phyloP scores from a whole-genome alignment of 2,113 vertebrate species.

The Emydocephalus ijimae region DNA sequence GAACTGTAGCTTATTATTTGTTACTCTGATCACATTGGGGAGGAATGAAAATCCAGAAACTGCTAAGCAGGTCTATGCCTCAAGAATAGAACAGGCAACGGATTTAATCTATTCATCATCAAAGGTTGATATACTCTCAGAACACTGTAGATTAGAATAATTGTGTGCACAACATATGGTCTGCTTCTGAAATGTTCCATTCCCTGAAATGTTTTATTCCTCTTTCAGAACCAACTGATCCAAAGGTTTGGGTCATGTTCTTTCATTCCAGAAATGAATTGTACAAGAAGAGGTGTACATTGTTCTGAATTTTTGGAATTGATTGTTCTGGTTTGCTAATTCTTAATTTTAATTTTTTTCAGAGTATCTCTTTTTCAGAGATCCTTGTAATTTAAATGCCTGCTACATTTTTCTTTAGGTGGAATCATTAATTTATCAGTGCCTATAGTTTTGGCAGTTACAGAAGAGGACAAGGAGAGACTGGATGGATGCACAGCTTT shows the following conservation, averaged over 20 bases:
- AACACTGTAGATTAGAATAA: not conserved
- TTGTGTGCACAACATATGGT: not conserved
- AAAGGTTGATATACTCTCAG: not conserved
- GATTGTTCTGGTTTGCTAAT: not conserved
- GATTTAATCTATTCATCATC: not conserved
- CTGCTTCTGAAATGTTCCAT: not conserved
- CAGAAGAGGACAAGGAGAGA: constrained; percentile 84
- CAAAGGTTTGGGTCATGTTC: not conserved
- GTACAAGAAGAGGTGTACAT: not conserved
- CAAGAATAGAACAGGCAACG: not conserved
- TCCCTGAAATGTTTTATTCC: not conserved
- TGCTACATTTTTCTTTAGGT: constrained; percentile 65
- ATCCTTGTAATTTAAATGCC: not conserved
- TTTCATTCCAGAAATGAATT: not conserved
- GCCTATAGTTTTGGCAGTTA: constrained; percentile 88
- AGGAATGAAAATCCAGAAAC: not conserved
- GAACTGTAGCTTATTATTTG: not conserved
- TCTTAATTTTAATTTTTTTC: not conserved
- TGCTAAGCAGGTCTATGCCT: not conserved
- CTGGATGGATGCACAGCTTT: constrained; percentile 87
- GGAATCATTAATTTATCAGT: constrained; percentile 96
- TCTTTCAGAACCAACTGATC: not conserved
- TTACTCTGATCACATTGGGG: not conserved
- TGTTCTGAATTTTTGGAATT: not conserved
- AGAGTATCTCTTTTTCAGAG: not conserved